These are phyloP conservation scores for Ashinkailepas kermadecensis DNA, from an alignment of 2,888 invertebrate genomes.

Conservation along the genomic window DNA sequence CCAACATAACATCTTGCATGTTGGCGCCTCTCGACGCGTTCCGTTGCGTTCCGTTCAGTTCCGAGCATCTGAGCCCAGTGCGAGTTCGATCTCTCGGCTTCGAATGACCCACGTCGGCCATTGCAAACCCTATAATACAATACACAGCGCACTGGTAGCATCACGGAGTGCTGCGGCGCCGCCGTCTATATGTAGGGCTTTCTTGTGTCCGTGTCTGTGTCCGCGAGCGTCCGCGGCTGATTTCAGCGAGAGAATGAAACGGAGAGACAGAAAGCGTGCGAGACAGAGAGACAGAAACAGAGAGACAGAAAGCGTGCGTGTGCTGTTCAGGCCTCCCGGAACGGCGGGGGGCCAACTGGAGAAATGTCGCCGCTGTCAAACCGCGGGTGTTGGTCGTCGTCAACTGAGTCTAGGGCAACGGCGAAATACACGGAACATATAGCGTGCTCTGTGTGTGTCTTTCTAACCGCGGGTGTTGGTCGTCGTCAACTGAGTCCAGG, in stretches of 20 bases:
- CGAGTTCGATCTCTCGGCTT: too few relatives aligned
- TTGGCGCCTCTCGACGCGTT: neutral
- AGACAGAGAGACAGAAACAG: neutral
- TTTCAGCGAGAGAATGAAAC: neutral
- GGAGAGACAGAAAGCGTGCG: neutral
- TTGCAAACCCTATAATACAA: too few relatives aligned
- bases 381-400: neutral
- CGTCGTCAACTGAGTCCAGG: neutral
- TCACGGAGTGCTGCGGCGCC: too few relatives aligned
- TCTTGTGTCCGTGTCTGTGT: neutral
- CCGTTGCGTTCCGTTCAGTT: neutral
- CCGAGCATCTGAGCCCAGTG: too few relatives aligned
- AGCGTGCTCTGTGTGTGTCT: neutral
- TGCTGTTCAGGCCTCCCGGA: neutral
- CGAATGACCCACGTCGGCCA: too few relatives aligned
- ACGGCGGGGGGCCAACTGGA: neutral
- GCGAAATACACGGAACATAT: neutral
- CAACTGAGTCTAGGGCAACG: neutral
- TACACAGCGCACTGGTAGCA: too few relatives aligned
- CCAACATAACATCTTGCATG: neutral
- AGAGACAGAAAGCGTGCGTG: neutral
- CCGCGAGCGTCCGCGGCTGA: neutral
- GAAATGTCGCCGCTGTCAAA: neutral
- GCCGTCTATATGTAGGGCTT: constrained; percentile 2
- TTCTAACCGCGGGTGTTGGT: neutral